Percentiles rank a stretch among this genome's conserved stretches.
phyloP scores from a whole-genome alignment of 2,888 invertebrate species.

The Cremastinae sp. region DNA sequence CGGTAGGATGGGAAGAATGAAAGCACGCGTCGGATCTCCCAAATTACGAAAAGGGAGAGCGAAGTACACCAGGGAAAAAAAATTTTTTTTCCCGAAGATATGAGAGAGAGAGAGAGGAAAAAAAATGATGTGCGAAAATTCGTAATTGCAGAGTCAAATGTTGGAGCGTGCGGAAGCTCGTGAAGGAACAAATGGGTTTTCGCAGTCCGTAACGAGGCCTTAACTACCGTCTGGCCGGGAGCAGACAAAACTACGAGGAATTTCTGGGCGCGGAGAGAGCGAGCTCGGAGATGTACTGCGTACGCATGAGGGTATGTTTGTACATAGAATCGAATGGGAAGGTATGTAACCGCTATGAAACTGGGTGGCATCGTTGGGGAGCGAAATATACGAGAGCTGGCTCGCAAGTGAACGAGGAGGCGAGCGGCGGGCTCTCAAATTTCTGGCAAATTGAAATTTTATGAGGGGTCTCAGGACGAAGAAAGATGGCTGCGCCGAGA shows the following conservation, averaged over 20 bases:
- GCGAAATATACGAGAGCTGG: slow-evolving; percentile 11
- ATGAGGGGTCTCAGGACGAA: slow-evolving; percentile 57
- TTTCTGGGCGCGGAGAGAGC: slow-evolving; percentile 19
- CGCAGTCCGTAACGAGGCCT: slow-evolving; percentile 42
- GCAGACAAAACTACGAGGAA: slow-evolving; percentile 35
- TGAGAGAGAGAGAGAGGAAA: slow-evolving; percentile 5
- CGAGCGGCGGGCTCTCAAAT: slow-evolving; percentile 45
- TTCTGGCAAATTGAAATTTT: slow-evolving; percentile 62
- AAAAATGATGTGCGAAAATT: background rate
- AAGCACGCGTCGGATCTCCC: background rate
- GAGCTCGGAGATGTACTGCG: slow-evolving; percentile 25
- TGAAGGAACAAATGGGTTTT: slow-evolving; percentile 32
- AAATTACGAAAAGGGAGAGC: background rate
- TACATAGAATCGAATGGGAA: slow-evolving; percentile 21
- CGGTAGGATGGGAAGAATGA: background rate
- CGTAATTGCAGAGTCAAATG: background rate
- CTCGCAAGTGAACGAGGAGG: slow-evolving; percentile 1
- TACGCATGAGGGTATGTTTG: background rate
- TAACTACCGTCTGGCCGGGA: slow-evolving; percentile 27
- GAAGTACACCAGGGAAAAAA: background rate
- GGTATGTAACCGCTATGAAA: slow-evolving; percentile 38
- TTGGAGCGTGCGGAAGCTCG: background rate
- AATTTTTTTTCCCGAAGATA: slow-evolving; percentile 10
- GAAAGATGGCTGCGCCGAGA: slow-evolving; percentile 41
- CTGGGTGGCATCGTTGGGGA: background rate